These are phyloP conservation scores for Drosophila leontia DNA, from an alignment of 1,140 invertebrate genomes.

Conservation along the genomic window DNA sequence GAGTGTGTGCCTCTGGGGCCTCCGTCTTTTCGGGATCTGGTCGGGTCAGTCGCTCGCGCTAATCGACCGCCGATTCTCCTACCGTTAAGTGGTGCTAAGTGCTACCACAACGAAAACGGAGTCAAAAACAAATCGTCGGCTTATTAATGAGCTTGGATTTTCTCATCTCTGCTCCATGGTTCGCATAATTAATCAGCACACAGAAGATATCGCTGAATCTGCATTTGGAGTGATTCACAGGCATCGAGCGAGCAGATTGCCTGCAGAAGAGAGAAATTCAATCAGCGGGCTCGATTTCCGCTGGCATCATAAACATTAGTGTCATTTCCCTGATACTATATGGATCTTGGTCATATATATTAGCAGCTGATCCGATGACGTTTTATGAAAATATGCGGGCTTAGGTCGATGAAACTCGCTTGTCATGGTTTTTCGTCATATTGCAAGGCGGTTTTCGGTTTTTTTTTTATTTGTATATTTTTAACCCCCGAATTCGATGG, in stretches of 20 bases:
- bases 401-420: slow-evolving; percentile 12
- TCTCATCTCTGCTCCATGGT: slow-evolving; percentile 1
- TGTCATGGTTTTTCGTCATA: slow-evolving; percentile 53
- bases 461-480: background rate
- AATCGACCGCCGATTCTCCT: slow-evolving; percentile 55
- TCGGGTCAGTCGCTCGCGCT: slow-evolving; percentile 25
- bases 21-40: slow-evolving; percentile 23
- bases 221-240: slow-evolving; percentile 32
- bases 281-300: slow-evolving; percentile 47
- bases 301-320: slow-evolving; percentile 65
- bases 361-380: slow-evolving; percentile 67
- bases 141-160: slow-evolving; percentile 42
- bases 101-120: slow-evolving; percentile 36
- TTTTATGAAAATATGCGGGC: slow-evolving; percentile 55
- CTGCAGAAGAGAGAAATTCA: slow-evolving; percentile 15
- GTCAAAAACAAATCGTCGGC: slow-evolving; percentile 34
- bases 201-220: slow-evolving; percentile 15
- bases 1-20: slow-evolving; percentile 29
- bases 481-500: slow-evolving; percentile 18
- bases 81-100: slow-evolving; percentile 73
- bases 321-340: slow-evolving; percentile 15
- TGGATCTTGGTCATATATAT: slow-evolving; percentile 27
- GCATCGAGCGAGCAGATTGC: background rate
- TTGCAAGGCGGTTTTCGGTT: slow-evolving; percentile 12
- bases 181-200: slow-evolving; percentile 53